A percentile compares a stretch with the other conserved stretches of the same genome.
phyloP scores from a whole-genome alignment of 2,113 vertebrate genomes.

The Corvus hawaiiensis region DNA sequence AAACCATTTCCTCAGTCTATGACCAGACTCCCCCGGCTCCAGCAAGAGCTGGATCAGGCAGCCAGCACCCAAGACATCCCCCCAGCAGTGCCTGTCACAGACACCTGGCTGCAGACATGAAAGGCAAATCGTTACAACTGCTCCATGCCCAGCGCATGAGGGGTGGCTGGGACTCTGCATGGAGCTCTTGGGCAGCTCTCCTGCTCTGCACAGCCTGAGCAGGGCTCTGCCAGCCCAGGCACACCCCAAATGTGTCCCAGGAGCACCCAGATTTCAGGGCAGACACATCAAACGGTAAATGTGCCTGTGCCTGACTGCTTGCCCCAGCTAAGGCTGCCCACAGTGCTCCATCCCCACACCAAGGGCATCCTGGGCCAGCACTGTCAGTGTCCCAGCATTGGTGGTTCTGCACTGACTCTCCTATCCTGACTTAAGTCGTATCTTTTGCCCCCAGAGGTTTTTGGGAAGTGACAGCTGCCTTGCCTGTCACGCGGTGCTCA shows the following conservation, averaged over 20 bases:
- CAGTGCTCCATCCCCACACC: rapidly evolving
- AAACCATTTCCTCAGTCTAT: neutral
- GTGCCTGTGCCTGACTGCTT: neutral
- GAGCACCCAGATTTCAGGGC: neutral
- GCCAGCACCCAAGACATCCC: neutral
- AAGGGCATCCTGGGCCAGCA: rapidly evolving
- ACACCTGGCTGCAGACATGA: neutral
- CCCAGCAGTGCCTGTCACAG: neutral
- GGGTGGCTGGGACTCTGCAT: rapidly evolving
- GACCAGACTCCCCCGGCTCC: neutral
- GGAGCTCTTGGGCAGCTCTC: neutral
- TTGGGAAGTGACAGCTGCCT: neutral
- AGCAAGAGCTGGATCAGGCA: neutral
- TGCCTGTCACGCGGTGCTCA: neutral
- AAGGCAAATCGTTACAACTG: neutral
- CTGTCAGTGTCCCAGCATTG: rapidly evolving
- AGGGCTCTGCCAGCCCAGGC: neutral
- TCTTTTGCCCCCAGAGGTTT: neutral
- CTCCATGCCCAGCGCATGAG: rapidly evolving
- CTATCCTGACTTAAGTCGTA: neutral
- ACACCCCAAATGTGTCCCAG: rapidly evolving
- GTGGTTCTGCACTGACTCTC: neutral
- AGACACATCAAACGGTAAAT: neutral
- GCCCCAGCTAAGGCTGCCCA: neutral
- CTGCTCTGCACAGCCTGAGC: rapidly evolving